Evolutionary conservation across 2,888 invertebrate species (phyloP).

Genomic region (Allygus modestus): DNA sequence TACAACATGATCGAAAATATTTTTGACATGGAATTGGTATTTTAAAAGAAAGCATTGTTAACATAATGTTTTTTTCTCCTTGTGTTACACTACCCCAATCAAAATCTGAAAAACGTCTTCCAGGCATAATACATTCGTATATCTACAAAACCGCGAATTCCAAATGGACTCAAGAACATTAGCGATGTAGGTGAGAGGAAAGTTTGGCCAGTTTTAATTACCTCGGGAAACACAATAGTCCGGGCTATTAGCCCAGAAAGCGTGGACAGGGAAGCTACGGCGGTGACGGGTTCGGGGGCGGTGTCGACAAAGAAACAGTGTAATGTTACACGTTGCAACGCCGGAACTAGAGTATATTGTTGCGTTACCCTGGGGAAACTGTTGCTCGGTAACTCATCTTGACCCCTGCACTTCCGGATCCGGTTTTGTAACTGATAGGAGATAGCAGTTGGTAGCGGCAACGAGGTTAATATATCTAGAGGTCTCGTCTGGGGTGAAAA

Average conservation of each 20-base stretch:
- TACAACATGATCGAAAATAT: no score
- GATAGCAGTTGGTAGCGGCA: no score
- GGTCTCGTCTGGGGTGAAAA: no score
- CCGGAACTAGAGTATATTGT: constrained; percentile 34
- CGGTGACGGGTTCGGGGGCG: neutral
- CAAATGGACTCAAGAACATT: neutral
- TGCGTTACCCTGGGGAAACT: constrained; percentile 21
- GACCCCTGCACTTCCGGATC: constrained; percentile 18
- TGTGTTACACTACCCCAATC: no score
- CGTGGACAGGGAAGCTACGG: constrained; percentile 4
- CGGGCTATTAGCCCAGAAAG: constrained; percentile 32
- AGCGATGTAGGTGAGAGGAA: constrained; percentile 3
- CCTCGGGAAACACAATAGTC: constrained; percentile 12
- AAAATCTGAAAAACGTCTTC: no score
- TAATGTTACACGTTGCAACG: neutral
- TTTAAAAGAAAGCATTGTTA: no score
- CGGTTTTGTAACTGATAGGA: neutral
- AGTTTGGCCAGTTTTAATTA: constrained; percentile 25
- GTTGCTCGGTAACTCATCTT: neutral
- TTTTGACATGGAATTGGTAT: no score
- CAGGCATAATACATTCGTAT: no score
- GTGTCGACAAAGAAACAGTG: constrained; percentile 21
- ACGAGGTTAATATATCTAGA: no score
- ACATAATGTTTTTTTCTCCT: no score
- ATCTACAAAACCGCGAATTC: neutral